Evolutionary conservation across 2,113 vertebrate species (phyloP).

Genomic region (Psammodynastes pulverulentus): DNA sequence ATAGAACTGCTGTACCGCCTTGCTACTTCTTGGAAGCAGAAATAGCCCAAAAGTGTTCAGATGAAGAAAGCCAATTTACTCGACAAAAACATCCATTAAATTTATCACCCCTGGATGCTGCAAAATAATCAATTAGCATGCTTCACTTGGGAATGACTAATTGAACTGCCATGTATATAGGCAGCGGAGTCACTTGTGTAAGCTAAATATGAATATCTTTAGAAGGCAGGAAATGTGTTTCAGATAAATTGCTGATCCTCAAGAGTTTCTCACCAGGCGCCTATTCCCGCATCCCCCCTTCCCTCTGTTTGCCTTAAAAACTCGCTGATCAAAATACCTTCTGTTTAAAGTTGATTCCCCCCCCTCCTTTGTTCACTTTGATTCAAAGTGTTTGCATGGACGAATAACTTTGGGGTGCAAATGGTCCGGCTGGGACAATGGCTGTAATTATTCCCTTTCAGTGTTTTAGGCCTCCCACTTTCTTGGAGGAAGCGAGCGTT

Average conservation of each 20-base stretch:
- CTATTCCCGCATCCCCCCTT: background rate
- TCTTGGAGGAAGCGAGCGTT: background rate
- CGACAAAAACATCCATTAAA: slow-evolving; percentile 67
- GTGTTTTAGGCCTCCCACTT: background rate
- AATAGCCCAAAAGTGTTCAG: slow-evolving; percentile 60
- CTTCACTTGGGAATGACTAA: slow-evolving; percentile 64
- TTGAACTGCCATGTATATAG: slow-evolving; percentile 58
- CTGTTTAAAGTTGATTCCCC: background rate
- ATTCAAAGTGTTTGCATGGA: slow-evolving; percentile 10
- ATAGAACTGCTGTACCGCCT: slow-evolving; percentile 42
- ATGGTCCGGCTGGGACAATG: background rate
- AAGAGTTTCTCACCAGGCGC: slow-evolving; percentile 9
- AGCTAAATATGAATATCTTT: slow-evolving; percentile 48
- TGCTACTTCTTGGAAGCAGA: slow-evolving; percentile 58
- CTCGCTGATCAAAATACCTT: slow-evolving; percentile 4
- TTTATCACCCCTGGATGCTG: slow-evolving; percentile 60
- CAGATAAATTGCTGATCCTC: slow-evolving; percentile 48
- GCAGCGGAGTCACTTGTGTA: slow-evolving; percentile 50
- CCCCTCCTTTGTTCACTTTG: background rate
- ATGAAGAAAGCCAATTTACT: slow-evolving; percentile 68
- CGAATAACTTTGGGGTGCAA: background rate
- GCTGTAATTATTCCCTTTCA: background rate
- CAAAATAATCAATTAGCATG: slow-evolving; percentile 68
- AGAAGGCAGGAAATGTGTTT: slow-evolving; percentile 40
- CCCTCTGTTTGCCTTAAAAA: slow-evolving; percentile 1